Base-by-base conservation (phyloP, 2,797 vertebrate species). In the Propithecus deckenii region DNA sequence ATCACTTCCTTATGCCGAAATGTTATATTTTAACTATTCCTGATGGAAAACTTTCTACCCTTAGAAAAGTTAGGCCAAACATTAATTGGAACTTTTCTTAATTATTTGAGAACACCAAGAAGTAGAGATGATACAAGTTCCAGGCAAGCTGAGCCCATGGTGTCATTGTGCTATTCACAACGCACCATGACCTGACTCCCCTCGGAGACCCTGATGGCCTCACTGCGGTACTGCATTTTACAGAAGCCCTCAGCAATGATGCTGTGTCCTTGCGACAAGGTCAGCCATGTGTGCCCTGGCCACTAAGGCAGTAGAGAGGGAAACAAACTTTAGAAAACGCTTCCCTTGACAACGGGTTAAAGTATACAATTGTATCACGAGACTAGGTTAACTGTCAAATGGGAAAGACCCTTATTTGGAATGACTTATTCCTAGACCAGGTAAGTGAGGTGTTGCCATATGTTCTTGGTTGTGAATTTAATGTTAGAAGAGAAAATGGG, bases 391-490 rank as follows among this genome's bases (percentile, higher is more conserved):
- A 74, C 41, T 69, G 41, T 74, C n/a, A 89, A 17, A 59, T 94
- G 74, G 30, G 43, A 87, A 95, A 57, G 23, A 75, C 59, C 41
- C 30, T 86, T 86, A 50, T 63, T 83, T 46, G 71, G 61, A 59
- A 59, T 43, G 76, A 50, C 63, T 63, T 91, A 59, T 63, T 67
- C 41, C 63, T 92, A 35, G 48, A 30, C 20, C 57, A 86, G 35
- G 46, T 67, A 84, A 89, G 5, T 59, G 52, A 96, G 86, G 41
- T 5, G 18, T 5, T 84, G 38, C 15, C 72, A 0, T 67, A n/a
- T 55, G 23, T 76, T 88, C 86, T 86, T 86, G 84, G 23, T 87
- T 88, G 61, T n/a, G 23, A 88, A 90, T 86, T 83, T 46, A 94
- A 86, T 83, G 43, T 46, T 80, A n/a, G 32, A 91, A 79, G 32